These are phyloP conservation scores for Spodoptera picta DNA, from an alignment of 2,888 invertebrate species.

Conservation along the genomic window DNA sequence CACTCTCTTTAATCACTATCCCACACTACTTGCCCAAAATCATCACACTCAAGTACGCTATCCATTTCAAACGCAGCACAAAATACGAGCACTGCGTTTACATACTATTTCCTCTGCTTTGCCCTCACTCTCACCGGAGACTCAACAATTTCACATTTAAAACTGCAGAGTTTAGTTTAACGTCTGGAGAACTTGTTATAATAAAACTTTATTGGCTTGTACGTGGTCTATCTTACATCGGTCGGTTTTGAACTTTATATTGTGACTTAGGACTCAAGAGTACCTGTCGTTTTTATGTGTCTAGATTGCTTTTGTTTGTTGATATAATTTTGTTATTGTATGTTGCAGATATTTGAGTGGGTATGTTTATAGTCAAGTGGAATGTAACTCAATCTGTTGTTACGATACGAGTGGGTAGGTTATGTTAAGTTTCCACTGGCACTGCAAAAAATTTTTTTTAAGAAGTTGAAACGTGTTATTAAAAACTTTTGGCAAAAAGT, in stretches of 20 bases:
- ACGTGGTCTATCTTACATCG: constrained; percentile 52
- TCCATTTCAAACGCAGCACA: constrained; percentile 34
- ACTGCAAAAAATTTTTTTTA: no score
- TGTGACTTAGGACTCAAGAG: constrained; percentile 13
- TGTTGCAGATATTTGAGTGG: no score
- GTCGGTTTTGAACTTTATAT: constrained; percentile 32
- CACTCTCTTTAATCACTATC: no score
- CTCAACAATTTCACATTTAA: constrained; percentile 63
- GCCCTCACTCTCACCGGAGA: constrained; percentile 62
- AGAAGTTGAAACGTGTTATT: no score
- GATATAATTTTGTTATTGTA: not conserved
- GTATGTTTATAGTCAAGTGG: no score
- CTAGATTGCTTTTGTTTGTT: constrained; percentile 1
- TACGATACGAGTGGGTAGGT: no score
- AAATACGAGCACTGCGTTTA: constrained; percentile 68
- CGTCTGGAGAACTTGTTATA: constrained; percentile 49
- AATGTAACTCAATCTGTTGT: no score
- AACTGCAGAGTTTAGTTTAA: constrained; percentile 48
- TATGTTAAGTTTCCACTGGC: no score
- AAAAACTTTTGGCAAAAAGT: no score
- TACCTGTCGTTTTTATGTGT: constrained; percentile 14
- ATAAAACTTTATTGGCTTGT: constrained; percentile 55
- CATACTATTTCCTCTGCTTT: constrained; percentile 79
- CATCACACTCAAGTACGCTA: constrained; percentile 26
- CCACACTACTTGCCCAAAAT: no score